phyloP scores from a whole-genome alignment of 2,888 invertebrate genomes.

The Osmoderma eremita region DNA sequence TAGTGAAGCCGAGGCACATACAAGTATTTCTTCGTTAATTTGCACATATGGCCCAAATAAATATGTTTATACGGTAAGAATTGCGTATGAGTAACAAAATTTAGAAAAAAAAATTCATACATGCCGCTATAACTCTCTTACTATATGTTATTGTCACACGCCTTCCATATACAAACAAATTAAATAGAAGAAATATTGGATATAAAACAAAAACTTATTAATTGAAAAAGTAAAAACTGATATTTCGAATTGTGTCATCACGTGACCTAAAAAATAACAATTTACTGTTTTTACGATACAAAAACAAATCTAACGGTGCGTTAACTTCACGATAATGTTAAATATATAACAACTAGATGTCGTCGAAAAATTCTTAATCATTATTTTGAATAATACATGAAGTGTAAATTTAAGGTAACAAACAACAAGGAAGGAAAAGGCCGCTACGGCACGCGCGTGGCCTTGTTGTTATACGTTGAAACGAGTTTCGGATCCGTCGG shows the following conservation, averaged over 20 bases:
- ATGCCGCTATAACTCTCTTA: slow-evolving; percentile 23
- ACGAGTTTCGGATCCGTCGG: slow-evolving; percentile 93
- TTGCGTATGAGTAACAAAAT: not conserved
- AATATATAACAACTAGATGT: slow-evolving; percentile 40
- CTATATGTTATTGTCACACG: slow-evolving; percentile 34
- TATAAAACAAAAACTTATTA: slow-evolving; percentile 4
- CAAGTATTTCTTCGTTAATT: slow-evolving; percentile 13
- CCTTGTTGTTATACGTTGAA: slow-evolving; percentile 74
- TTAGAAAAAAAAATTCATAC: not conserved
- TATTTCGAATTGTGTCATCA: not conserved
- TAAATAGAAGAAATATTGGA: not conserved
- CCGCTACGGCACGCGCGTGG: slow-evolving; percentile 49
- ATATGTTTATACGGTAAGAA: too few relatives aligned
- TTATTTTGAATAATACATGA: slow-evolving; percentile 42
- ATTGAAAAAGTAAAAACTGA: slow-evolving; percentile 3
- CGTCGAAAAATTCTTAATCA: slow-evolving; percentile 36
- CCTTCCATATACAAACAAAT: slow-evolving; percentile 17
- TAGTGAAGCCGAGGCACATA: slow-evolving; percentile 32
- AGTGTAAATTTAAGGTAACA: slow-evolving; percentile 49
- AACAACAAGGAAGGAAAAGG: slow-evolving; percentile 55
- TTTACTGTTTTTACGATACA: not conserved
- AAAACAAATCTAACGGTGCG: slow-evolving; percentile 25
- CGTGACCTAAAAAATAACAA: not conserved
- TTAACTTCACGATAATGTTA: slow-evolving; percentile 25
- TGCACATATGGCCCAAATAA: slow-evolving; percentile 17